These are phyloP conservation scores for Gari tellinella DNA, from an alignment of 2,888 invertebrate genomes.

Conservation along the genomic window DNA sequence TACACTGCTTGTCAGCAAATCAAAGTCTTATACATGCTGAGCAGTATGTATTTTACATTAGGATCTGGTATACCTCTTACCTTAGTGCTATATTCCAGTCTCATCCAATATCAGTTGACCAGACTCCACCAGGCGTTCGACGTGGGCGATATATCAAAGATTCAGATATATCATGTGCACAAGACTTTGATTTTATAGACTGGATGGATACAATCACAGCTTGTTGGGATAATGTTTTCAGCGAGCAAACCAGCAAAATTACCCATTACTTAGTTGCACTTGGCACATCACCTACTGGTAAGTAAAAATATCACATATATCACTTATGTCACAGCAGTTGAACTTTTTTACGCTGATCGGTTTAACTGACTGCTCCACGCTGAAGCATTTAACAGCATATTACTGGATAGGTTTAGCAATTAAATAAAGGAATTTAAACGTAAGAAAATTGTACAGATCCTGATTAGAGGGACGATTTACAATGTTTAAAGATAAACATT, in stretches of 20 bases:
- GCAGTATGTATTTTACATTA: constrained; percentile 51
- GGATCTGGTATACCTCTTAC: constrained; percentile 52
- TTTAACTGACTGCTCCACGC: no score
- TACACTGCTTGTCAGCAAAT: constrained; percentile 43
- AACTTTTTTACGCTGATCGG: no score
- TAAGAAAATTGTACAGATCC: no score
- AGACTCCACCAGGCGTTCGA: constrained; percentile 50
- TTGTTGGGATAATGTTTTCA: constrained; percentile 62
- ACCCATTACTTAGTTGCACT: constrained; percentile 32
- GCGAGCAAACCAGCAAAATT: constrained; percentile 49
- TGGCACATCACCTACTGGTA: constrained; percentile 55
- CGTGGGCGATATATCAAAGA: constrained; percentile 53
- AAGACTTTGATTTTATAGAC: constrained; percentile 60
- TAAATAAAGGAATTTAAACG: no score
- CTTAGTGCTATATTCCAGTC: constrained; percentile 38
- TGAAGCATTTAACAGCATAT: no score
- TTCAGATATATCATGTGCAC: constrained; percentile 34
- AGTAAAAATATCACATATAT: no score
- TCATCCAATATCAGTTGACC: constrained; percentile 49
- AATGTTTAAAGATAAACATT: no score
- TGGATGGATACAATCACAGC: constrained; percentile 40
- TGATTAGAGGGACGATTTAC: no score
- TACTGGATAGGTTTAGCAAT: no score
- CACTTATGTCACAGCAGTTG: no score
- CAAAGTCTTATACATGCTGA: constrained; percentile 25